phyloP scores from a whole-genome alignment of 2,797 vertebrate species.

The Lacerta viridis region DNA sequence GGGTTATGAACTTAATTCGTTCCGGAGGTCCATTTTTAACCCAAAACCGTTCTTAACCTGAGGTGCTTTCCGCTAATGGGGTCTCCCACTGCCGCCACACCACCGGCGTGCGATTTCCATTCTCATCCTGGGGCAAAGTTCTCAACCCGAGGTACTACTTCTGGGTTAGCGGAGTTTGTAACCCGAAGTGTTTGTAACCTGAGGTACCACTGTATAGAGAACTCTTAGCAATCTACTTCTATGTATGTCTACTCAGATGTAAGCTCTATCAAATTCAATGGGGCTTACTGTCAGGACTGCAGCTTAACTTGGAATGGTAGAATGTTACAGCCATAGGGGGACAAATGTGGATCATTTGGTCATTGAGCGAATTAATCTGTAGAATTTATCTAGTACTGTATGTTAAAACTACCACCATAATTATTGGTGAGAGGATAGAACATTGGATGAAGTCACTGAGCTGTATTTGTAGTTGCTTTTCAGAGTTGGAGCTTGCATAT shows the following conservation, averaged over 20 bases:
- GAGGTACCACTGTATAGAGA: too few species aligned
- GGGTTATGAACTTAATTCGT: too few species aligned
- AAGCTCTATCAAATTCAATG: background rate
- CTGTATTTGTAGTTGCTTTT: background rate
- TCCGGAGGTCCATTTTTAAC: too few species aligned
- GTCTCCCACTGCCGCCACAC: too few species aligned
- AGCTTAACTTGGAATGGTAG: background rate
- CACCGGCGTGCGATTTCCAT: too few species aligned
- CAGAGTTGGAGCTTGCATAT: background rate
- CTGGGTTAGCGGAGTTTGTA: too few species aligned
- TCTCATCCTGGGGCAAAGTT: too few species aligned
- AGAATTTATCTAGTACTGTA: background rate
- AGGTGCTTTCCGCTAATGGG: too few species aligned
- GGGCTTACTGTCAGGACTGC: background rate
- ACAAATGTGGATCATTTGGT: background rate
- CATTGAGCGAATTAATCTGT: background rate
- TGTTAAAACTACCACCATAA: background rate
- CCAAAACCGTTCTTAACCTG: too few species aligned
- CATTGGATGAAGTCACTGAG: background rate
- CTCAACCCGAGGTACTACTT: too few species aligned
- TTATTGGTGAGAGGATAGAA: background rate
- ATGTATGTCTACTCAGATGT: background rate
- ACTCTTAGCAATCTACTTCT: conserved; percentile 17
- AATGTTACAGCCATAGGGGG: background rate
- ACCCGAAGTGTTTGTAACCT: too few species aligned